Percentiles rank a stretch among this genome's conserved stretches.
Conservation (phyloP, 2,797 vertebrate genomes). For the Chiloscyllium punctatum region DNA sequence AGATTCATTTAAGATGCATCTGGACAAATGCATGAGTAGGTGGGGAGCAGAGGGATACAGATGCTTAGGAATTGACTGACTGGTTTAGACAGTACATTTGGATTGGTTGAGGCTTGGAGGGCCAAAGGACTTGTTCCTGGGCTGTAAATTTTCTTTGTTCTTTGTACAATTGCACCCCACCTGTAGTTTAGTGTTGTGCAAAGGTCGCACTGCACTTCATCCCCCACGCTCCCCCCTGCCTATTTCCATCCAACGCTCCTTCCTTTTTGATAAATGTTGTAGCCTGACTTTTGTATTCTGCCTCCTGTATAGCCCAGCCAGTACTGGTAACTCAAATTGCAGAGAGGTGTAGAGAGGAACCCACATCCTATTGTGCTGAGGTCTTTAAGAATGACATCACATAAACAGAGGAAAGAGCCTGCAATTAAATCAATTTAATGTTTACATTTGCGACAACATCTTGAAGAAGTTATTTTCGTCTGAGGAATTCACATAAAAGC, state of each 20-base stretch:
- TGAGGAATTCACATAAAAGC: neutral
- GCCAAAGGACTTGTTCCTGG: no score
- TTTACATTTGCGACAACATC: neutral
- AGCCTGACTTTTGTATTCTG: neutral
- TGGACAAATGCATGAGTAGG: no score
- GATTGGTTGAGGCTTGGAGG: no score
- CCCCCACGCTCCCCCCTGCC: neutral
- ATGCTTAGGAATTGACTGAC: no score
- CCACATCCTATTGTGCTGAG: neutral
- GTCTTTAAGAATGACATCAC: neutral
- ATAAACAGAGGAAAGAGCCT: neutral
- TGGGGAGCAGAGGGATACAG: no score
- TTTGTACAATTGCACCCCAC: neutral
- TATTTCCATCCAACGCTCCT: neutral
- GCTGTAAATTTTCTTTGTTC: no score
- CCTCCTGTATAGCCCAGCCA: neutral
- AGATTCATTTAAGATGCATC: no score
- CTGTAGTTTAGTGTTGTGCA: neutral
- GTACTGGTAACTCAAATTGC: neutral
- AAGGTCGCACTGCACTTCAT: neutral
- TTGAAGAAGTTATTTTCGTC: neutral
- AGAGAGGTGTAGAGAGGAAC: neutral
- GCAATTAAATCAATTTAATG: neutral
- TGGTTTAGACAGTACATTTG: no score
- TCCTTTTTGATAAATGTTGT: neutral